Conservation (phyloP, 2,888 invertebrate species). For the Polietes domitor region DNA sequence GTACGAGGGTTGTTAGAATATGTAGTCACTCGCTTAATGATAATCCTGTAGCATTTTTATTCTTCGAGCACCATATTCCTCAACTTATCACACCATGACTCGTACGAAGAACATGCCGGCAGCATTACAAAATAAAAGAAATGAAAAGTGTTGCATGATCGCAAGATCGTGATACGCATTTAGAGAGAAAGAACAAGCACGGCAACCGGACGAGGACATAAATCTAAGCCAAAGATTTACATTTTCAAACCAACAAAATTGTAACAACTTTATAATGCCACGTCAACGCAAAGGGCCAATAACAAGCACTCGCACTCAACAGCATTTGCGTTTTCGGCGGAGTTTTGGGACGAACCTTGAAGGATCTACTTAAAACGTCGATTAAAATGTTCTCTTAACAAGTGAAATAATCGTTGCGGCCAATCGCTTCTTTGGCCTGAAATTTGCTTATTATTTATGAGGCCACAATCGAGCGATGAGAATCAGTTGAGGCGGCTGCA, state of each 20-base stretch:
- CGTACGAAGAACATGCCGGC: conserved; percentile 71
- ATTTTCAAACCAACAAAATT: conserved; percentile 46
- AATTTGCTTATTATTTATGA: conserved; percentile 69
- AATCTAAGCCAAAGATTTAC: conserved; percentile 57
- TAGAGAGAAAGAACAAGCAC: conserved; percentile 12
- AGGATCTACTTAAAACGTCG: conserved; percentile 42
- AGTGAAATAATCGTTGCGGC: conserved; percentile 68
- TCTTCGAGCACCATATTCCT: too few species aligned
- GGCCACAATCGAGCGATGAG: conserved; percentile 61
- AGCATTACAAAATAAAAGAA: conserved; percentile 67
- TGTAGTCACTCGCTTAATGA: background rate
- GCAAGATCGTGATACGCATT: conserved; percentile 40
- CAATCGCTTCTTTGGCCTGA: conserved; percentile 59
- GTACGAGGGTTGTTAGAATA: background rate
- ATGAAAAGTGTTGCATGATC: conserved; percentile 78
- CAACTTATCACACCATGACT: background rate
- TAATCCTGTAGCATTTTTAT: too few species aligned
- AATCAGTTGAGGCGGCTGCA: conserved; percentile 17
- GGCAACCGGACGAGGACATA: conserved; percentile 50
- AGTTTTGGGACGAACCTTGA: conserved; percentile 22
- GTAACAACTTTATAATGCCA: conserved; percentile 66
- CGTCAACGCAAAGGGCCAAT: conserved; percentile 24
- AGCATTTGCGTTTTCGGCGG: conserved; percentile 17
- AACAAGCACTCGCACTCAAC: background rate
- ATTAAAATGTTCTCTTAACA: conserved; percentile 55